Conservation (phyloP, 2,797 vertebrate genomes). For the Microchirus variegatus region DNA sequence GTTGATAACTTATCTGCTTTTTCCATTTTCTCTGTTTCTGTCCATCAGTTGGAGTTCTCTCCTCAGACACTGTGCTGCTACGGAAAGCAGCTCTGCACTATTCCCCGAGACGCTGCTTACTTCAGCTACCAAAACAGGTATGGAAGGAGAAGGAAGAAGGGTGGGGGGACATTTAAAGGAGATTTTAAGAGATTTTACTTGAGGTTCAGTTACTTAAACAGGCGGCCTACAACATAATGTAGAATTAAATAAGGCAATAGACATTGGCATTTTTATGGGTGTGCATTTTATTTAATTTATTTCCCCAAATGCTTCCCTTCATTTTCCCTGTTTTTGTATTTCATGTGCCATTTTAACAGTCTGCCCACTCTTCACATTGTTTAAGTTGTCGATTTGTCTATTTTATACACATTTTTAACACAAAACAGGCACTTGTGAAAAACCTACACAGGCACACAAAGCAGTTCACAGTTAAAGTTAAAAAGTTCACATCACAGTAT, state of each 20-base stretch:
- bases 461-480: too few relatives aligned
- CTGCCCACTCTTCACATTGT: constrained; percentile 48
- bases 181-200: background rate
- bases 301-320: constrained; percentile 47
- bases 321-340: constrained; percentile 45
- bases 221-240: too few relatives aligned
- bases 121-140: constrained; percentile 99
- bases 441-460: background rate
- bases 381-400: constrained; percentile 13
- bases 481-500: too few relatives aligned
- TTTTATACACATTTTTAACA: constrained; percentile 1
- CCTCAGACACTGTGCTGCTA: constrained; percentile 99
- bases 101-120: constrained; percentile 96
- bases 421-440: background rate
- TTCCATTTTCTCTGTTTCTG: constrained; percentile 12
- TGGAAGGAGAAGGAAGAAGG: background rate
- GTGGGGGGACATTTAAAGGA: background rate
- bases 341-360: constrained; percentile 73
- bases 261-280: constrained; percentile 5
- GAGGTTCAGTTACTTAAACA: background rate
- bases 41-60: constrained; percentile 85
- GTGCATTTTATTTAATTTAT: constrained; percentile 29
- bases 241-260: background rate
- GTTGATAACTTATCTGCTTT: background rate
- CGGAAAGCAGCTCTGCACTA: constrained; percentile 98